phyloP scores from a whole-genome alignment of 2,113 vertebrate genomes.

The Vimba vimba region DNA sequence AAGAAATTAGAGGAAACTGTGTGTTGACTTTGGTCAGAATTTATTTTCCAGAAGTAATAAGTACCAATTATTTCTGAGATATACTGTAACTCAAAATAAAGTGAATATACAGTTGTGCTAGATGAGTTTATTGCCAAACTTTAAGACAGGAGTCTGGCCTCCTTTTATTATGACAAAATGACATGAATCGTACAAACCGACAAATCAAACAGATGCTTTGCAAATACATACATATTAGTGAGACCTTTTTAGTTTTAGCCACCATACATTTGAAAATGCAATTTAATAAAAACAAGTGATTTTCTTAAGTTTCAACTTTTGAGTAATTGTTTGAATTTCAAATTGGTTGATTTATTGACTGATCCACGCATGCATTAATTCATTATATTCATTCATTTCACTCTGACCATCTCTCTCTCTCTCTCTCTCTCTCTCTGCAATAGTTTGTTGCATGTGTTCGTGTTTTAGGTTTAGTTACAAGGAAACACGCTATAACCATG shows the following conservation, averaged over 20 bases:
- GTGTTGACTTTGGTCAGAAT: conserved; percentile 28
- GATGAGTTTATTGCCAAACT: neutral
- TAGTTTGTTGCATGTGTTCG: conserved; percentile 71
- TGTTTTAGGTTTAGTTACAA: conserved; percentile 79
- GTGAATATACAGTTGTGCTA: neutral
- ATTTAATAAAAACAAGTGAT: neutral
- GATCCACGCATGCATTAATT: too few species aligned
- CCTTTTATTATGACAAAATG: too few species aligned
- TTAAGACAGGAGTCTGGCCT: neutral
- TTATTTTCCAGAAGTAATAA: conserved; percentile 12
- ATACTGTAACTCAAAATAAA: neutral
- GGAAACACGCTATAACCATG: conserved; percentile 61
- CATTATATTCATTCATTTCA: too few species aligned
- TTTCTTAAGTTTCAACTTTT: too few species aligned
- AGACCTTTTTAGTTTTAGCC: neutral
- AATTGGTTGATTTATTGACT: neutral
- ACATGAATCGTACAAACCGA: neutral
- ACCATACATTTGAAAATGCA: neutral
- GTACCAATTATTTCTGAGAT: conserved; percentile 17
- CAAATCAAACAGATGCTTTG: neutral
- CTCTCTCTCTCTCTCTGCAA: conserved; percentile 51
- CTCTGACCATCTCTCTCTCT: too few species aligned
- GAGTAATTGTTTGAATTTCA: neutral
- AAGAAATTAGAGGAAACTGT: conserved; percentile 26
- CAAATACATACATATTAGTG: neutral